phyloP scores from a whole-genome alignment of 1,140 invertebrate genomes.

The Theocolax elegans region DNA sequence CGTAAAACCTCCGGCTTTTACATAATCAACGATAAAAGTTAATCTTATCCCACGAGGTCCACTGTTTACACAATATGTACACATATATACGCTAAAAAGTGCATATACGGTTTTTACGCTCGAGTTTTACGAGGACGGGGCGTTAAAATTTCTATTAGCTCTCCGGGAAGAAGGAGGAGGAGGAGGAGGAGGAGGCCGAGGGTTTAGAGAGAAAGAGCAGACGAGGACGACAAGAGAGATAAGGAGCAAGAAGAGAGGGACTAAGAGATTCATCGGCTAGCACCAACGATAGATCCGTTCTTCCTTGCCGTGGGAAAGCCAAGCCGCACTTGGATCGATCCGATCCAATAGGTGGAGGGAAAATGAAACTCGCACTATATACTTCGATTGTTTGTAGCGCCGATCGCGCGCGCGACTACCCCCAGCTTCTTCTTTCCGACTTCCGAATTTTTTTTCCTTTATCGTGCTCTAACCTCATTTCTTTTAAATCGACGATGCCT shows the following conservation, averaged over 20 bases:
- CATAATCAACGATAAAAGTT: slow-evolving; percentile 24
- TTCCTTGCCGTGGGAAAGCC: slow-evolving; percentile 34
- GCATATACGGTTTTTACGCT: background rate
- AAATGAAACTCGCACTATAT: slow-evolving; percentile 14
- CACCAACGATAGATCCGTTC: slow-evolving; percentile 5
- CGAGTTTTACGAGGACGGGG: slow-evolving; percentile 27
- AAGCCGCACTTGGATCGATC: slow-evolving; percentile 6
- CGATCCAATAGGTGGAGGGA: slow-evolving; percentile 4
- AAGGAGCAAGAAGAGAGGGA: background rate
- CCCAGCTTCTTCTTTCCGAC: no score
- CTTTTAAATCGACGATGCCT: no score
- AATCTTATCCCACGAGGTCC: background rate
- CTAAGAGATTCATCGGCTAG: background rate
- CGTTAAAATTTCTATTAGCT: slow-evolving; percentile 37
- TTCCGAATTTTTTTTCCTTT: no score
- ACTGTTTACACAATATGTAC: background rate
- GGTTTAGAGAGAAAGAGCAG: background rate
- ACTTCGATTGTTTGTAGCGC: no score
- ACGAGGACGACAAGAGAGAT: background rate
- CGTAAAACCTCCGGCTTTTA: background rate
- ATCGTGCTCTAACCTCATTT: no score
- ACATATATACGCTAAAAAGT: no score
- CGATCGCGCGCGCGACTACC: no score
- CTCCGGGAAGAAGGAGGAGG: no score
- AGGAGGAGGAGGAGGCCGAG: background rate